Evolutionary conservation across 2,888 invertebrate species (phyloP), one percentile per base, ranked within the genome.

Genomic region (Gymnoscelis rufifasciata): DNA sequence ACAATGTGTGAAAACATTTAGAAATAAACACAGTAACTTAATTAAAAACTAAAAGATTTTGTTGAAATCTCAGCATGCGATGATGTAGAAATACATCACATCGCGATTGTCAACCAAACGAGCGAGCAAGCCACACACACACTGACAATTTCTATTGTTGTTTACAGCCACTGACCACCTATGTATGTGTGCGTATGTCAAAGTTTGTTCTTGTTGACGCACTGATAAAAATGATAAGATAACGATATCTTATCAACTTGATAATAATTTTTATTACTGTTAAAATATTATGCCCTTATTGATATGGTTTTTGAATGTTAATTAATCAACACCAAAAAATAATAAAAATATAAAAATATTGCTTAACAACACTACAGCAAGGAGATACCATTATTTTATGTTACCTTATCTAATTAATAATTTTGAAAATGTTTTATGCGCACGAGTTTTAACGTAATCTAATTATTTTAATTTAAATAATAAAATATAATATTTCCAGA

Each of bases 51-150:
- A 86, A 83, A 83, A 79, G 77, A 71, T 80, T 76, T 82, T 83
- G 78, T 74, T 83, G 77, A 83, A 84, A 86, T 80, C 84, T 82
- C 82, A 82, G 84, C 86, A 79, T 86, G 88, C 88, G 84, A 88
- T 83, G 87, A 84, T 83, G 82, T 82, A 84, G 81, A 78, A 46
- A 86, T 84, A 83, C 86, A 84, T 86, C 83, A 88, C 87, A 87
- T 88, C 87, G 87, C 88, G 88, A 86, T 87, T 87, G 88, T 88
- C 86, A 86, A 87, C 87, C 84, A 78, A 83, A 79, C 82, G 77
- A 83, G 73, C 83, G 78, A 84, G 73, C 87, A 83, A 86, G 83
- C 86, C 71, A 86, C 83, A 72, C 84, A 84, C 83, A 86, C 88
- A 83, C 71, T 64, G 62, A 75, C 59, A 75, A 50, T 48, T 54